These are phyloP conservation scores for Arion vulgaris DNA, from an alignment of 1,140 invertebrate species.

Conservation along the genomic window DNA sequence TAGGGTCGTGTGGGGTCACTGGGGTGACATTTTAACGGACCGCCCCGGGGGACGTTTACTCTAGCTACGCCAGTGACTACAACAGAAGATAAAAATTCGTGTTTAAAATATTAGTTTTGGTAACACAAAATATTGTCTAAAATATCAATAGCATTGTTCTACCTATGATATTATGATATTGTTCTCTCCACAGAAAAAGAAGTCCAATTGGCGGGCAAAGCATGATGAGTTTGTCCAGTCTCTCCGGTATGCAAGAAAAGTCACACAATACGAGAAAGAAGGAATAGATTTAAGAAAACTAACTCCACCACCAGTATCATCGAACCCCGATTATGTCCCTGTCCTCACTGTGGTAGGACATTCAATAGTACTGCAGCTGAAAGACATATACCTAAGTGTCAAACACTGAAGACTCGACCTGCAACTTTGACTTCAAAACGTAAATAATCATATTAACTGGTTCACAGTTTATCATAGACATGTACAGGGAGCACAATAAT, in stretches of 20 bases:
- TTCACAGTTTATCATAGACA: too few species aligned
- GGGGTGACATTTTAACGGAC: too few species aligned
- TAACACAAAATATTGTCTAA: too few species aligned
- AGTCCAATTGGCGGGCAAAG: slow-evolving; percentile 89
- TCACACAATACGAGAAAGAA: slow-evolving; percentile 85
- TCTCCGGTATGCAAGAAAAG: slow-evolving; percentile 88
- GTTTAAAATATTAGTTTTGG: too few species aligned
- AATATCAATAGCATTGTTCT: too few species aligned
- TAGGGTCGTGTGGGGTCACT: too few species aligned
- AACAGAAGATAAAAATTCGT: too few species aligned
- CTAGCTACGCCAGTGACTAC: too few species aligned
- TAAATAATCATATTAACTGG: slow-evolving; percentile 34
- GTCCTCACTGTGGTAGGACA: slow-evolving; percentile 89
- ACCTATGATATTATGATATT: background rate
- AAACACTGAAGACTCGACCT: slow-evolving; percentile 81
- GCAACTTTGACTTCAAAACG: slow-evolving; percentile 50
- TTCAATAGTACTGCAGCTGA: slow-evolving; percentile 91
- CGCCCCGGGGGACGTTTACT: too few species aligned
- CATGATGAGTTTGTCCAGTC: slow-evolving; percentile 93
- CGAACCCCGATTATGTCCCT: slow-evolving; percentile 87
- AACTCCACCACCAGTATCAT: slow-evolving; percentile 86
- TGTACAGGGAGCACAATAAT: too few species aligned
- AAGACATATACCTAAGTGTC: slow-evolving; percentile 94
- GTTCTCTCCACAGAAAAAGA: slow-evolving; percentile 75
- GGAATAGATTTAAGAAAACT: slow-evolving; percentile 82